Conservation (phyloP, 2,113 vertebrate species). For the Otocyon megalotis region DNA sequence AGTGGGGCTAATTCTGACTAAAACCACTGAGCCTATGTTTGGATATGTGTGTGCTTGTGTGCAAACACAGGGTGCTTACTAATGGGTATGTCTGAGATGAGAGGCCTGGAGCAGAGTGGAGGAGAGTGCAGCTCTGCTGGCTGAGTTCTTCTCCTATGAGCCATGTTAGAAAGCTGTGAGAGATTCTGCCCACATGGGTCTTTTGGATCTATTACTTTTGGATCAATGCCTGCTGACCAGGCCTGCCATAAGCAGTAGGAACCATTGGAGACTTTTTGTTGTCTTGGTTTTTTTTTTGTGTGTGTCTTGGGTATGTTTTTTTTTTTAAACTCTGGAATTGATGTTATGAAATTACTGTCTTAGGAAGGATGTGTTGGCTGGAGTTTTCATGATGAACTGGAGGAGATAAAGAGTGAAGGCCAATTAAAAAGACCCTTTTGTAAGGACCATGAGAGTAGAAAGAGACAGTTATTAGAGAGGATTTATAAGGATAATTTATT, state of each 20-base stretch:
- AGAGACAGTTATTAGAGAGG: background rate
- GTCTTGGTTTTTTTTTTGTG: background rate
- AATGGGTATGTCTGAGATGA: background rate
- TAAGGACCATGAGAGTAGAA: background rate
- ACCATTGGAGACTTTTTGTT: background rate
- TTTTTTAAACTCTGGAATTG: background rate
- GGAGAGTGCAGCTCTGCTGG: background rate
- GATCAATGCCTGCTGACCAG: background rate
- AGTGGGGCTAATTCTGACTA: background rate
- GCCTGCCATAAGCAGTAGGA: background rate
- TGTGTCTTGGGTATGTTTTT: background rate
- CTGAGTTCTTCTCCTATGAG: background rate
- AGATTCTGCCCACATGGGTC: background rate
- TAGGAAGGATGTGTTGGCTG: background rate
- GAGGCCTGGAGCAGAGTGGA: background rate
- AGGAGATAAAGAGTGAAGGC: background rate
- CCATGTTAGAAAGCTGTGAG: background rate
- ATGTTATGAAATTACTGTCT: background rate
- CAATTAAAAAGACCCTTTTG: background rate
- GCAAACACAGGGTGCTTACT: background rate
- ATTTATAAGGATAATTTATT: background rate
- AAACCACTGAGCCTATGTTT: background rate
- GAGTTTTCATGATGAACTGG: background rate
- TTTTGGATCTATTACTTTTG: background rate
- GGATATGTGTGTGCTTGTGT: accelerated